These are phyloP conservation scores for Phataginus tricuspis DNA, from an alignment of 2,797 vertebrate genomes.

Conservation along the genomic window DNA sequence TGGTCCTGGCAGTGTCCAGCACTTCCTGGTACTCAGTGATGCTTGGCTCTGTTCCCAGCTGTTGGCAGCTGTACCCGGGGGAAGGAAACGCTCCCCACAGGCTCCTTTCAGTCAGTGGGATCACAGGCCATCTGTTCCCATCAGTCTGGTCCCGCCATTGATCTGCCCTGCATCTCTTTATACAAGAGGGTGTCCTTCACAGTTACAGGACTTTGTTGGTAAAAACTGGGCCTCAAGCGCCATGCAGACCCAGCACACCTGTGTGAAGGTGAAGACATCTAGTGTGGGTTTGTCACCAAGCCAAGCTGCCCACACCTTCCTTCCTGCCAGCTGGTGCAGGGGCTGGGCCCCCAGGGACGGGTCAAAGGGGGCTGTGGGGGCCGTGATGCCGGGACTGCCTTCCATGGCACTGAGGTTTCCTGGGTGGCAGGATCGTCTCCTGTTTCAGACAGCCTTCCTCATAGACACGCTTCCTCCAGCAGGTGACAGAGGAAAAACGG, in stretches of 20 bases:
- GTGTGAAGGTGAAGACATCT: not conserved
- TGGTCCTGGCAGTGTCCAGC: not conserved
- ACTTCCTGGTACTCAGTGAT: fast-evolving
- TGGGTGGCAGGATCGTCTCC: not conserved
- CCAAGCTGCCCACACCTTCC: not conserved
- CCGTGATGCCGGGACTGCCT: no score
- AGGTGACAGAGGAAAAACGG: not conserved
- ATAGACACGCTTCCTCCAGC: fast-evolving
- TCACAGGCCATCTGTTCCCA: fast-evolving
- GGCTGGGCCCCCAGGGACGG: not conserved
- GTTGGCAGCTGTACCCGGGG: not conserved
- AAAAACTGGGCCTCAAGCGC: not conserved
- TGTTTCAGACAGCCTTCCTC: not conserved
- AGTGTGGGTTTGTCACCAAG: not conserved
- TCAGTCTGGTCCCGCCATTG: not conserved
- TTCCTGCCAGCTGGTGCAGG: not conserved
- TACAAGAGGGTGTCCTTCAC: not conserved
- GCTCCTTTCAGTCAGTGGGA: fast-evolving
- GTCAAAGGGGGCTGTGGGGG: not conserved
- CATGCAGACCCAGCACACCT: fast-evolving
- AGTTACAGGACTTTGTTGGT: not conserved
- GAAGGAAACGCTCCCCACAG: not conserved
- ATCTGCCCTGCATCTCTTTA: not conserved
- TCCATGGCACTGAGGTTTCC: not conserved
- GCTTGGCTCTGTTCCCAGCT: not conserved